These are phyloP conservation scores for Ifrita kowaldi DNA, from an alignment of 2,113 vertebrate genomes.

Conservation along the genomic window DNA sequence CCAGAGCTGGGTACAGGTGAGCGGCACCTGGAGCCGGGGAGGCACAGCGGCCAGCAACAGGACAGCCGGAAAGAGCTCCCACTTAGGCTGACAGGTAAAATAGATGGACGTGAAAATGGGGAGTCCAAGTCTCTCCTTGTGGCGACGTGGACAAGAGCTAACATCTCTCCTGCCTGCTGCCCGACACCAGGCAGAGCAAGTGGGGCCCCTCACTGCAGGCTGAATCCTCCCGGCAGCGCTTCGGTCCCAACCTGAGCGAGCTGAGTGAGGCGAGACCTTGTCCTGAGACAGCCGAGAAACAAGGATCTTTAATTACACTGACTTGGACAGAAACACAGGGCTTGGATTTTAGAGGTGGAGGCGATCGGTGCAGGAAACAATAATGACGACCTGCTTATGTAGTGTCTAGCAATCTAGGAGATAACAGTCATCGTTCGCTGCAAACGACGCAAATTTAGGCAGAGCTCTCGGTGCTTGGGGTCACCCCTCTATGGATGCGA, in stretches of 20 bases:
- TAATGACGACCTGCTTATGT: too few species aligned
- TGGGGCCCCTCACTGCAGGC: rapidly evolving
- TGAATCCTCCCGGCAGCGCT: neutral
- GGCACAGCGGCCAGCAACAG: neutral
- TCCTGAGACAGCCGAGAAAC: neutral
- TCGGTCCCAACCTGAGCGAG: rapidly evolving
- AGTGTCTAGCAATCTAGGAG: neutral
- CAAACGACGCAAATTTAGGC: neutral
- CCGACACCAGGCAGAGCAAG: rapidly evolving
- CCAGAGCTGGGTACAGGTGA: neutral
- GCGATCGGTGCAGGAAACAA: neutral
- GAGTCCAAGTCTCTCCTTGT: neutral
- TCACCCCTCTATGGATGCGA: rapidly evolving
- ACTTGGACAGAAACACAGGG: neutral
- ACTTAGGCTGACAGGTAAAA: neutral
- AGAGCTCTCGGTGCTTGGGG: neutral
- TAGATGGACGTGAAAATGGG: rapidly evolving
- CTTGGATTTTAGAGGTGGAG: neutral
- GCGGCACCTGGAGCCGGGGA: neutral
- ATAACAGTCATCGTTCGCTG: neutral
- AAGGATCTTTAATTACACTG: neutral
- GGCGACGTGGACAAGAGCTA: rapidly evolving
- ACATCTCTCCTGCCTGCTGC: too few species aligned
- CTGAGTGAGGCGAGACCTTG: rapidly evolving
- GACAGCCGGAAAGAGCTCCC: neutral